phyloP scores from a whole-genome alignment of 2,888 invertebrate species.

The Ectobius pallidus region DNA sequence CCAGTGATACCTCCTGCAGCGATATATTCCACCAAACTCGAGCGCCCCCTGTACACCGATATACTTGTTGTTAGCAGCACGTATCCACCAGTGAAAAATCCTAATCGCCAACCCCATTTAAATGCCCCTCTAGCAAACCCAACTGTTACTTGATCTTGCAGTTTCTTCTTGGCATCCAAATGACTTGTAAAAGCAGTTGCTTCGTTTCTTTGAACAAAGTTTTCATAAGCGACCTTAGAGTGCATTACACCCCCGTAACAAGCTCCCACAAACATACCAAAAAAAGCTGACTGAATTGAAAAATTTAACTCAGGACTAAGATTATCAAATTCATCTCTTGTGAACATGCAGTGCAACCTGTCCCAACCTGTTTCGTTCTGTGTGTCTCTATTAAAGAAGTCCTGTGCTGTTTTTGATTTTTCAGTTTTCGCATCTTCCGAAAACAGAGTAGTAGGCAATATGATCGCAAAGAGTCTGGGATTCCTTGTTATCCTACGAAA shows the following conservation, averaged over 20 bases:
- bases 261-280: conserved; percentile 68
- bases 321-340: conserved; percentile 62
- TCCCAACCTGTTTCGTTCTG: conserved; percentile 18
- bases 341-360: conserved; percentile 13
- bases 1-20: conserved; percentile 71
- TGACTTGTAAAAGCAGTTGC: conserved; percentile 47
- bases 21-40: conserved; percentile 69
- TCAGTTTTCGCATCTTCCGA: not conserved
- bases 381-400: not conserved
- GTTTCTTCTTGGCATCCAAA: conserved; percentile 58
- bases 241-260: conserved; percentile 68
- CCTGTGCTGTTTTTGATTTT: not conserved
- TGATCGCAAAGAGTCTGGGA: no score
- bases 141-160: conserved; percentile 72
- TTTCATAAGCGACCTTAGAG: conserved; percentile 45
- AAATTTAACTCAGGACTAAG: conserved; percentile 66
- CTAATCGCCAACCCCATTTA: conserved; percentile 71
- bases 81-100: conserved; percentile 70
- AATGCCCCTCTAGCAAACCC: conserved; percentile 75
- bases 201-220: conserved; percentile 47
- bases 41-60: conserved; percentile 70
- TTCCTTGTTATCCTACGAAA: no score
- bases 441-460: no score
- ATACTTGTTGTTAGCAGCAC: conserved; percentile 68
- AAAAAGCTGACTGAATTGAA: conserved; percentile 63